Conservation (phyloP, 2,888 invertebrate species). For the Thera britannica region DNA sequence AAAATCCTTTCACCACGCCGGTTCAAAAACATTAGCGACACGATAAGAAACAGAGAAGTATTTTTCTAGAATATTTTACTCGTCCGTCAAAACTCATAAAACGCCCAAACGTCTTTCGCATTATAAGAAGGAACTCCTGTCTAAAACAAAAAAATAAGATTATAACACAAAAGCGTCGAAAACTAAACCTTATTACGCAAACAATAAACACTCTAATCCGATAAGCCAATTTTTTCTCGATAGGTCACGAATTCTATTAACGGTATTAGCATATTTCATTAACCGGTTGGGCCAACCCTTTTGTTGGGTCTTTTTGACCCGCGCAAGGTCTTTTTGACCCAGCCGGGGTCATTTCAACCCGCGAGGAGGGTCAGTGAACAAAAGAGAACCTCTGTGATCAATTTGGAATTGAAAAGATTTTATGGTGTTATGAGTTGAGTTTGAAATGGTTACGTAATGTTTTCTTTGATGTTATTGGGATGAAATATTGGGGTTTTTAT, state of each 20-base stretch:
- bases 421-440: conserved; percentile 34
- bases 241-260: conserved; percentile 47
- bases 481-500: conserved; percentile 28
- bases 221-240: conserved; percentile 35
- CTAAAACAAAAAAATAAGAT: conserved; percentile 2
- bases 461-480: conserved; percentile 35
- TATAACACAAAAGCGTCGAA: conserved; percentile 1
- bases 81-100: no score
- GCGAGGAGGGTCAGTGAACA: conserved; percentile 31
- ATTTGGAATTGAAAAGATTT: conserved; percentile 35
- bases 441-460: conserved; percentile 20
- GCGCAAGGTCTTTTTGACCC: conserved; percentile 30
- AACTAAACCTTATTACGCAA: conserved; percentile 19
- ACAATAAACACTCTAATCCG: conserved; percentile 27
- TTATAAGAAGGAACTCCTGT: neutral
- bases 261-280: conserved; percentile 48
- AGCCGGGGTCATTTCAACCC: conserved; percentile 30
- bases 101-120: no score
- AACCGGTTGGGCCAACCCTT: conserved; percentile 36
- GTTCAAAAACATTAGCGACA: no score
- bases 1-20: no score
- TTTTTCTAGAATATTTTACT: no score
- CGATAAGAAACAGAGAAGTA: neutral
- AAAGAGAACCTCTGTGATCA: conserved; percentile 34
- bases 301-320: conserved; percentile 37